Evolutionary conservation across 2,888 invertebrate genomes (phyloP).

Genomic region (Ochropacha duplaris): DNA sequence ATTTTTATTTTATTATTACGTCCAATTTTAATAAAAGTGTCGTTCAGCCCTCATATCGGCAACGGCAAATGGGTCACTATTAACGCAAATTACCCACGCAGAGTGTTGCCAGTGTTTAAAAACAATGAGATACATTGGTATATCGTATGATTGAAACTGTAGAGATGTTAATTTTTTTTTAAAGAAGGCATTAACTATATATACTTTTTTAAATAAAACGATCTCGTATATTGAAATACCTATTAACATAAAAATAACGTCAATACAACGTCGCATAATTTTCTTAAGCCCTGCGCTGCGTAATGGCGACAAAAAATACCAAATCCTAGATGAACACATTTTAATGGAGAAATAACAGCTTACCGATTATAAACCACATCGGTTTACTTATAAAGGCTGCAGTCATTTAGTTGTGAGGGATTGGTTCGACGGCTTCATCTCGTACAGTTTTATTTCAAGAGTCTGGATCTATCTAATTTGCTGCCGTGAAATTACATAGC

Average conservation of each 20-base stretch:
- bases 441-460: neutral
- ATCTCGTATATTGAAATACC: too few species aligned
- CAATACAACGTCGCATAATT: neutral
- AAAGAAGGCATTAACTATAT: too few species aligned
- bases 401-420: neutral
- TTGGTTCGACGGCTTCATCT: neutral
- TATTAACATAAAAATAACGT: too few species aligned
- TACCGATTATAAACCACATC: neutral
- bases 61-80: constrained; percentile 17
- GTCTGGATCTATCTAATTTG: neutral
- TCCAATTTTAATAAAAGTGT: neutral
- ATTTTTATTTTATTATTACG: neutral
- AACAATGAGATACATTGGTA: neutral
- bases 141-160: neutral
- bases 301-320: neutral
- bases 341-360: neutral
- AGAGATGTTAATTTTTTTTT: too few species aligned
- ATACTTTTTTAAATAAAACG: too few species aligned
- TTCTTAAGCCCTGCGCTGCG: neutral
- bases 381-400: neutral
- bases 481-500: too few species aligned
- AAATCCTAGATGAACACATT: neutral
- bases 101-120: neutral
- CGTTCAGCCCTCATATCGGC: neutral
- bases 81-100: constrained; percentile 13